These are phyloP conservation scores for Hirundo rustica DNA, from an alignment of 2,797 vertebrate species.

Conservation along the genomic window DNA sequence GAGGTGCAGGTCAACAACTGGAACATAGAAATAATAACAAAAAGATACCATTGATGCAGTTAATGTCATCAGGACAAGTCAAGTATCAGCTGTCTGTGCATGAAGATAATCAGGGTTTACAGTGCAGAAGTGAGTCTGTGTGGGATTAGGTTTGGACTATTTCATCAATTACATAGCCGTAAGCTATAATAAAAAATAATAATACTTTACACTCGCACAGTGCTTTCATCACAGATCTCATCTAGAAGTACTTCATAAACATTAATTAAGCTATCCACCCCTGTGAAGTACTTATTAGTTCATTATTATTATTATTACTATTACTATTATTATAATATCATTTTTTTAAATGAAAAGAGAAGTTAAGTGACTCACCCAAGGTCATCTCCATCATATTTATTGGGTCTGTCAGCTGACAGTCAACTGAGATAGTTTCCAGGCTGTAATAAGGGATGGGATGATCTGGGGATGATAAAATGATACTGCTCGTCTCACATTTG, in stretches of 20 bases:
- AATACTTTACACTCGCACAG: background rate
- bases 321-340: background rate
- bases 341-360: background rate
- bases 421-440: background rate
- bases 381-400: background rate
- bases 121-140: background rate
- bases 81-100: slow-evolving; percentile 10
- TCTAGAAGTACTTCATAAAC: slow-evolving; percentile 5
- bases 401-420: background rate
- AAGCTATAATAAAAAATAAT: slow-evolving; percentile 51
- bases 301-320: background rate
- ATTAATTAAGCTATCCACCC: background rate
- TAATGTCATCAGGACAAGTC: background rate
- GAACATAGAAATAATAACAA: background rate
- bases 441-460: background rate
- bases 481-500: background rate
- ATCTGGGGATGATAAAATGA: background rate
- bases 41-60: background rate
- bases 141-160: background rate
- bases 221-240: slow-evolving; percentile 4
- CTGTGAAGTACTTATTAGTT: background rate
- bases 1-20: background rate
- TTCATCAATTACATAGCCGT: slow-evolving; percentile 21
- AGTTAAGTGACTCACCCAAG: background rate
- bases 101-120: background rate